Evolutionary conservation across 53 echinoderm and acorn worm species (phyloP).

Genomic region (Arbacia lixula): DNA sequence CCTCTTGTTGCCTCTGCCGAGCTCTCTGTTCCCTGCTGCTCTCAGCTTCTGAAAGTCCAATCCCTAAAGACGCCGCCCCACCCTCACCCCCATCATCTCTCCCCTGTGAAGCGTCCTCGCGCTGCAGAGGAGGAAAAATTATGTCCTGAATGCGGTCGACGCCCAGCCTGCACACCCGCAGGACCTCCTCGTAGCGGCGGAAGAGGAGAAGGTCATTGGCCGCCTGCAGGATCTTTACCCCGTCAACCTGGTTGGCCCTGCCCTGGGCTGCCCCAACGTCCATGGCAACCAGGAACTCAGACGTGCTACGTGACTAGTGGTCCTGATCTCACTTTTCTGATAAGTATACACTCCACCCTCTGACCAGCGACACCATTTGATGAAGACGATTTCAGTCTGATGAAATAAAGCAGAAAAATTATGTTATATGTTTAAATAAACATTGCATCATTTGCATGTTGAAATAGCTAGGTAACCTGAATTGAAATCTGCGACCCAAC

Average conservation of each 20-base stretch:
- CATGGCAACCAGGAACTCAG: slow-evolving; percentile 41
- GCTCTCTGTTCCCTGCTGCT: neutral
- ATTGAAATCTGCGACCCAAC: no score
- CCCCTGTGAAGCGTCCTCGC: slow-evolving; percentile 15
- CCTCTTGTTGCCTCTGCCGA: slow-evolving; percentile 26
- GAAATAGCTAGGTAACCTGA: no score
- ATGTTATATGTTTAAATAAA: no score
- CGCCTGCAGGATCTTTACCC: slow-evolving; percentile 70
- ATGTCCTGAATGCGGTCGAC: slow-evolving; percentile 17
- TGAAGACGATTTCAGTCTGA: no score
- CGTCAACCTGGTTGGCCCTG: slow-evolving; percentile 57
- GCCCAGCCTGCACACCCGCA: slow-evolving; percentile 68
- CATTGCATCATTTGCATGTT: no score
- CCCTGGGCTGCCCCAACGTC: slow-evolving; percentile 10
- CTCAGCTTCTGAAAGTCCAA: slow-evolving; percentile 22
- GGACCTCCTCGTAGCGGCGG: slow-evolving; percentile 73
- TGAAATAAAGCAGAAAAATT: no score
- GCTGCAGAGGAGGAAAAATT: slow-evolving; percentile 7
- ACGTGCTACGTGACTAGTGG: no score
- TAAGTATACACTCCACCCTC: no score
- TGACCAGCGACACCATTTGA: no score
- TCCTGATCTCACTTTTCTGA: no score
- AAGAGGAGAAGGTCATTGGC: slow-evolving; percentile 80
- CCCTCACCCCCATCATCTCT: neutral
- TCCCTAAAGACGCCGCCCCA: neutral